Conservation (phyloP, 1,140 invertebrate genomes). For the Schlechtendalia chinensis region DNA sequence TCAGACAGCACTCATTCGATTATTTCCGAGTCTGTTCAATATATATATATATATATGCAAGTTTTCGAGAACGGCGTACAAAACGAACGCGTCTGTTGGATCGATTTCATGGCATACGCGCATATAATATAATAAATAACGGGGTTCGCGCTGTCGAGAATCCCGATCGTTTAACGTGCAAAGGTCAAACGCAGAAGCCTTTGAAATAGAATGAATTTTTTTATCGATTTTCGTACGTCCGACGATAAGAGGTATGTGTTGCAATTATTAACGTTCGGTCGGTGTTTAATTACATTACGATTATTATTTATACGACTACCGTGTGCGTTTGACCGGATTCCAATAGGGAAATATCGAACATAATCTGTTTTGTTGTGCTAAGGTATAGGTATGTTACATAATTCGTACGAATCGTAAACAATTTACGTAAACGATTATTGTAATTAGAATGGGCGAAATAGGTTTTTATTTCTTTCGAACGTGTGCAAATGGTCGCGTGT, state of each 20-base stretch:
- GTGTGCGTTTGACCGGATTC: too few species aligned
- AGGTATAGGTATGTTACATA: neutral
- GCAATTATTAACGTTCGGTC: too few species aligned
- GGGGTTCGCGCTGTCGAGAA: neutral
- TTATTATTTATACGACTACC: too few species aligned
- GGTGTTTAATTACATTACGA: too few species aligned
- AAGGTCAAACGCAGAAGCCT: conserved; percentile 28
- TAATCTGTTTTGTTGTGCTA: too few species aligned
- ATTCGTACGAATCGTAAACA: neutral
- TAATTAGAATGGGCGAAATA: neutral
- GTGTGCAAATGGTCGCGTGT: too few species aligned
- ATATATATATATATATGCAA: neutral
- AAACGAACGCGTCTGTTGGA: too few species aligned
- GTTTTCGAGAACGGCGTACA: neutral
- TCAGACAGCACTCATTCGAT: neutral
- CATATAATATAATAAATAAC: too few species aligned
- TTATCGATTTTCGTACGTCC: neutral
- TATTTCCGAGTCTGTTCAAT: neutral
- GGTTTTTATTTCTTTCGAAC: too few species aligned
- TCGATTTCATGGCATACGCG: conserved; percentile 6
- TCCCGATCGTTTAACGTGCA: neutral
- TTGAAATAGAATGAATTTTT: neutral
- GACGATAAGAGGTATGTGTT: neutral
- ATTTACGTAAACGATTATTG: neutral
- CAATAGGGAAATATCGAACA: too few species aligned